phyloP scores from a whole-genome alignment of 1,140 invertebrate species.

The Ericerus pela region DNA sequence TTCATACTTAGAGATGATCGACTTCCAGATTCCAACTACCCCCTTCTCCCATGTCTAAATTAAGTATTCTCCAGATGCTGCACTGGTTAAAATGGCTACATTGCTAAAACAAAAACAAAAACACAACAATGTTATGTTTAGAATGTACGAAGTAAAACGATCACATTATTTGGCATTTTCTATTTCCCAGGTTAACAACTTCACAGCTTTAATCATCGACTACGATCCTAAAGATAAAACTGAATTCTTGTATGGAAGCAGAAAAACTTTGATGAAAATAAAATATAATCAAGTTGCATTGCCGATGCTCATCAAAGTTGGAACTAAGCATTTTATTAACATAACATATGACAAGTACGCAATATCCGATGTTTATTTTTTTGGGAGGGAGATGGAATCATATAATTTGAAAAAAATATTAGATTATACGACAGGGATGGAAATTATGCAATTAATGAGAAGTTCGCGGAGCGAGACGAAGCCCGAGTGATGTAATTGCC shows the following conservation, averaged over 20 bases:
- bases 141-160: too few relatives aligned
- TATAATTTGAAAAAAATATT: not conserved
- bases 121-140: too few relatives aligned
- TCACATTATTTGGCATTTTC: too few relatives aligned
- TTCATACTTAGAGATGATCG: too few relatives aligned
- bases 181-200: slow-evolving; percentile 48
- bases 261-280: slow-evolving; percentile 49
- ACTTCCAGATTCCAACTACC: too few relatives aligned
- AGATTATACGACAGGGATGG: too few relatives aligned
- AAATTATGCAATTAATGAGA: too few relatives aligned
- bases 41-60: not conserved
- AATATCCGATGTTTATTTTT: not conserved
- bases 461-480: too few relatives aligned
- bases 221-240: slow-evolving; percentile 75
- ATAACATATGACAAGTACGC: slow-evolving; percentile 66
- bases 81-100: not conserved
- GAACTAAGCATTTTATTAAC: slow-evolving; percentile 59
- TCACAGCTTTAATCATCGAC: slow-evolving; percentile 68
- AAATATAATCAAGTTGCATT: slow-evolving; percentile 73
- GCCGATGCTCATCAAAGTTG: slow-evolving; percentile 60
- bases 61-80: not conserved
- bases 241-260: slow-evolving; percentile 74
- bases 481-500: too few relatives aligned
- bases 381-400: not conserved
- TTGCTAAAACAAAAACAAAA: too few relatives aligned